phyloP scores from a whole-genome alignment of 2,797 vertebrate genomes.

The Tamandua tetradactyla region DNA sequence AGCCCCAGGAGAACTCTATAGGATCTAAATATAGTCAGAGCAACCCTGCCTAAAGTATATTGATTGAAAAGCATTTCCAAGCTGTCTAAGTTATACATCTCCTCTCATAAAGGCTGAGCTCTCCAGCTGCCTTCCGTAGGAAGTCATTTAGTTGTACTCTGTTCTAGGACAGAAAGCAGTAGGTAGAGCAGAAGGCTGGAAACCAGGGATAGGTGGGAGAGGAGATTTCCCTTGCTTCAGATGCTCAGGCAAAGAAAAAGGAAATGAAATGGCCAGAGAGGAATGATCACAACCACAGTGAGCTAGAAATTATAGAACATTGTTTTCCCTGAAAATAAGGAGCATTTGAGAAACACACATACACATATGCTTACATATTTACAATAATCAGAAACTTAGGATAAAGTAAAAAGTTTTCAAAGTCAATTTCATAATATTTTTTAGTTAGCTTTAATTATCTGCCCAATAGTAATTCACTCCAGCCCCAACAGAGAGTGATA shows the following conservation, averaged over 20 bases:
- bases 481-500: not conserved
- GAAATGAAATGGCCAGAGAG: not conserved
- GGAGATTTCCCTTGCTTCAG: not conserved
- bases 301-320: not conserved
- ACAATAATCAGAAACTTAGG: not conserved
- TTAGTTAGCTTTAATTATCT: not conserved
- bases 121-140: constrained; percentile 58
- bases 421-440: not conserved
- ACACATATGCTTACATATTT: not conserved
- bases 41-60: constrained; percentile 17
- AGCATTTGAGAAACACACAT: not conserved
- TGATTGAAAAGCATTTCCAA: constrained; percentile 57
- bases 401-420: not conserved
- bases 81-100: constrained; percentile 46
- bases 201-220: not conserved
- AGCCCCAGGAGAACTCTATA: not conserved
- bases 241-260: constrained; percentile 41
- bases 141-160: constrained; percentile 71
- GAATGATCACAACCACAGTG: constrained; percentile 25
- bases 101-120: constrained; percentile 29
- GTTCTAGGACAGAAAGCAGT: constrained; percentile 44
- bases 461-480: not conserved
- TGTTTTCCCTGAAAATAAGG: constrained; percentile 14
- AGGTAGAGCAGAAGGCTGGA: constrained; percentile 40
- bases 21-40: not conserved